phyloP scores from a whole-genome alignment of 2,888 invertebrate species.

The Drosophila affinis region DNA sequence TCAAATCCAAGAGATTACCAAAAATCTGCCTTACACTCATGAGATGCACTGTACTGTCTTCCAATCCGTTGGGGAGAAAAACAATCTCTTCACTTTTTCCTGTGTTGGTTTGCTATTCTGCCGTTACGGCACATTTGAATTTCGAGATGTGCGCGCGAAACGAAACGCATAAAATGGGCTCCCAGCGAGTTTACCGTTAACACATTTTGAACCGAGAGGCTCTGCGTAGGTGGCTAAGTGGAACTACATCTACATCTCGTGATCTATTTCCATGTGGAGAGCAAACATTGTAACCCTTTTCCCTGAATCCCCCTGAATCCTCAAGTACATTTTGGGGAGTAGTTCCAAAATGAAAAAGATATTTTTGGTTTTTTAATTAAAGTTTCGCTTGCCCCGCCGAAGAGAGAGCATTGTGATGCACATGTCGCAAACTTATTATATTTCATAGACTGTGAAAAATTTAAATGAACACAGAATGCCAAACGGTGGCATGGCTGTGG shows the following conservation, averaged over 20 bases:
- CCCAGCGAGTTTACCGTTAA: slow-evolving; percentile 72
- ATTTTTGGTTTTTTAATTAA: slow-evolving; percentile 32
- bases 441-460: slow-evolving; percentile 82
- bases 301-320: neutral
- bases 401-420: slow-evolving; percentile 44
- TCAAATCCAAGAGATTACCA: neutral
- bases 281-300: slow-evolving; percentile 10
- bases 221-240: slow-evolving; percentile 48
- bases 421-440: slow-evolving; percentile 80
- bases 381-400: slow-evolving; percentile 11
- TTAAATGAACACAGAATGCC: slow-evolving; percentile 58
- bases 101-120: slow-evolving; percentile 69
- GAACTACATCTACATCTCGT: slow-evolving; percentile 6
- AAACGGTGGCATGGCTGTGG: slow-evolving; percentile 1
- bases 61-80: slow-evolving; percentile 25
- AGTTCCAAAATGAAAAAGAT: neutral
- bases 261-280: slow-evolving; percentile 3
- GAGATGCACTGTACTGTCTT: slow-evolving; percentile 30
- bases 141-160: slow-evolving; percentile 73
- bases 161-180: slow-evolving; percentile 74
- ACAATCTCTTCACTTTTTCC: slow-evolving; percentile 25
- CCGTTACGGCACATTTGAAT: slow-evolving; percentile 81
- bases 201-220: slow-evolving; percentile 53
- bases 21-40: neutral
- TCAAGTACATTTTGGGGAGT: neutral